Conservation (phyloP, 1,140 invertebrate species). For the Drosophila funebris region DNA sequence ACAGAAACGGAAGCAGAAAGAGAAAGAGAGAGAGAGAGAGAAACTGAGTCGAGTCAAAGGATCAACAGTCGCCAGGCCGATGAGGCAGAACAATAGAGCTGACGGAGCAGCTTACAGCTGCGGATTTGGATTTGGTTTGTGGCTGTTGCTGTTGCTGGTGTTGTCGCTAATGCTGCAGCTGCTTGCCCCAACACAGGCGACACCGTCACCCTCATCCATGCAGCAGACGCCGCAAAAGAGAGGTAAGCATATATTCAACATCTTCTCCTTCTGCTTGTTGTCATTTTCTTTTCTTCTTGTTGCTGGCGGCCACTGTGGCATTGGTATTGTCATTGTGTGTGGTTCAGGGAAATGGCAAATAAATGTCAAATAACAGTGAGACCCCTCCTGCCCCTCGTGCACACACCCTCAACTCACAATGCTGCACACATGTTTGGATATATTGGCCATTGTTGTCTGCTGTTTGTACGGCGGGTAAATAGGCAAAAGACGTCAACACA, state of each 20-base stretch:
- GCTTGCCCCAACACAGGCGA: conserved; percentile 51
- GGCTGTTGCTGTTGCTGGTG: conserved; percentile 43
- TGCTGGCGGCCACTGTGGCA: conserved; percentile 8
- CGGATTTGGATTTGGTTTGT: conserved; percentile 30
- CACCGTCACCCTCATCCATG: conserved; percentile 76
- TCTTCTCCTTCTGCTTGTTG: conserved; percentile 1
- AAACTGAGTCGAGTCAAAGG: conserved; percentile 22
- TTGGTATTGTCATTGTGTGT: conserved; percentile 13
- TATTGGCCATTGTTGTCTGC: conserved; percentile 50
- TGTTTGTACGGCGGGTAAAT: conserved; percentile 53
- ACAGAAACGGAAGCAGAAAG: background rate
- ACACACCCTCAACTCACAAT: background rate
- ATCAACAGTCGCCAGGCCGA: conserved; percentile 57
- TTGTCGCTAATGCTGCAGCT: conserved; percentile 60
- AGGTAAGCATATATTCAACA: conserved; percentile 60
- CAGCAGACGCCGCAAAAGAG: conserved; percentile 79
- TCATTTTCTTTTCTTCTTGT: conserved; percentile 5
- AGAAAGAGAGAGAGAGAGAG: conserved; percentile 28
- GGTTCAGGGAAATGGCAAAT: conserved; percentile 72
- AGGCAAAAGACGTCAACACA: conserved; percentile 53
- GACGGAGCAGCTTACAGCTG: conserved; percentile 35
- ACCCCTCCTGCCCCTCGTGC: background rate
- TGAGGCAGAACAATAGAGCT: conserved; percentile 62
- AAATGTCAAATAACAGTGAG: conserved; percentile 78
- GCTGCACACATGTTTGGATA: conserved; percentile 38